phyloP scores from a whole-genome alignment of 2,888 invertebrate genomes.

The Agrotis exclamationis region DNA sequence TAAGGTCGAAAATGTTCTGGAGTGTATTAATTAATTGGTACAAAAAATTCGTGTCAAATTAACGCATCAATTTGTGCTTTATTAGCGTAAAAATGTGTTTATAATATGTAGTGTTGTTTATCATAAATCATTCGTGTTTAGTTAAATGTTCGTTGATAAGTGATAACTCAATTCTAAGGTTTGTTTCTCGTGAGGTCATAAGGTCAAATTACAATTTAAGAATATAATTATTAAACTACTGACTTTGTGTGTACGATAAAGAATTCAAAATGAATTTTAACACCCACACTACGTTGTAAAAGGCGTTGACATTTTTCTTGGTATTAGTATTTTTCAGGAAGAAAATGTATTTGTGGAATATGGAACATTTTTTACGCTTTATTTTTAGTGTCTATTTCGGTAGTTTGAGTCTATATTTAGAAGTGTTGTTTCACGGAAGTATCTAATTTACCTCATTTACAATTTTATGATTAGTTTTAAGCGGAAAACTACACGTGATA shows the following conservation, averaged over 20 bases:
- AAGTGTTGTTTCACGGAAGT: not conserved
- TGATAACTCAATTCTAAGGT: conserved; percentile 32
- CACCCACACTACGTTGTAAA: conserved; percentile 3
- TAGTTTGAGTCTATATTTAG: conserved; percentile 13
- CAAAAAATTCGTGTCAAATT: conserved; percentile 4
- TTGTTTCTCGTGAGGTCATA: conserved; percentile 10
- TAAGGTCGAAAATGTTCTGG: no score
- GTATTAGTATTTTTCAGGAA: not conserved
- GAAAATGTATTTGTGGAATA: conserved; percentile 16
- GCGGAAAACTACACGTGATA: not conserved
- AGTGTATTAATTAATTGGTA: conserved; percentile 8
- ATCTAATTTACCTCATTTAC: not conserved
- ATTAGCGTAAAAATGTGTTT: conserved; percentile 11
- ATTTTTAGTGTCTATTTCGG: conserved; percentile 10
- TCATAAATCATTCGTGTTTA: conserved; percentile 16
- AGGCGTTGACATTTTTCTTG: conserved; percentile 5
- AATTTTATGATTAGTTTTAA: conserved; percentile 4
- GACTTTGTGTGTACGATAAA: conserved; percentile 43
- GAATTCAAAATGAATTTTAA: conserved; percentile 25
- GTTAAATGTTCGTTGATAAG: conserved; percentile 20
- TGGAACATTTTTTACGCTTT: not conserved
- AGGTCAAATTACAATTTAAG: conserved; percentile 40
- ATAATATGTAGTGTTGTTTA: not conserved
- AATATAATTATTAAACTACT: conserved; percentile 40
- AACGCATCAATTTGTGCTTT: conserved; percentile 14